Conservation (phyloP, 2,888 invertebrate genomes). For the Chloromyia formosa region DNA sequence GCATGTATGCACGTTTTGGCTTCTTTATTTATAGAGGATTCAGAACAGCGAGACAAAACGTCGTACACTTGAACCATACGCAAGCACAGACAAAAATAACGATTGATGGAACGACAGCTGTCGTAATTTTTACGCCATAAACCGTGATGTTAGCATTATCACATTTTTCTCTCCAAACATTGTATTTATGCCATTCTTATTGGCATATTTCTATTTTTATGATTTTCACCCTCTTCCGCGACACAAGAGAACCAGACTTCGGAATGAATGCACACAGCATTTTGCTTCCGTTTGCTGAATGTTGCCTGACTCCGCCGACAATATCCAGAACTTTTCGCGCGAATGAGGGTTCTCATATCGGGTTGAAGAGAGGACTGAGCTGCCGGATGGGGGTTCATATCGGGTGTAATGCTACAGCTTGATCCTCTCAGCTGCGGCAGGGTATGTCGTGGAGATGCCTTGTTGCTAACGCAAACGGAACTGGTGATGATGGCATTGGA, state of each 20-base stretch:
- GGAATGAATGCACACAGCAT: background rate
- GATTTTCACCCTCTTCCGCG: slow-evolving; percentile 5
- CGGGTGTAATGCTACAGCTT: no score
- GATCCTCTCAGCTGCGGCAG: no score
- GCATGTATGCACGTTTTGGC: no score
- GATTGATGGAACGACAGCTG: slow-evolving; percentile 14
- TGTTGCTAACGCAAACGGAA: slow-evolving; percentile 12
- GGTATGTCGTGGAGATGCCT: background rate
- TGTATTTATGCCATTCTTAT: slow-evolving; percentile 11
- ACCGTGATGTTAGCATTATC: slow-evolving; percentile 23
- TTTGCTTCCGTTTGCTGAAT: background rate
- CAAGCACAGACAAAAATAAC: slow-evolving; percentile 4
- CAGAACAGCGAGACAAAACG: no score
- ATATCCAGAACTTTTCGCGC: background rate
- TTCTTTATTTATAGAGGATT: no score
- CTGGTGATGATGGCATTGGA: background rate
- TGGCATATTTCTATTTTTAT: slow-evolving; percentile 31
- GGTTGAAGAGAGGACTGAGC: background rate
- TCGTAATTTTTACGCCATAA: slow-evolving; percentile 32
- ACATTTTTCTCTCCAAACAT: slow-evolving; percentile 1
- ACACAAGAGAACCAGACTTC: no score
- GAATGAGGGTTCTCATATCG: background rate
- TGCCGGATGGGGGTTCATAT: no score
- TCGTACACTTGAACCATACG: no score
- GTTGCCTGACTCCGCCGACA: background rate